These are phyloP conservation scores for Microcaecilia unicolor DNA, from an alignment of 2,797 vertebrate species.

Conservation along the genomic window DNA sequence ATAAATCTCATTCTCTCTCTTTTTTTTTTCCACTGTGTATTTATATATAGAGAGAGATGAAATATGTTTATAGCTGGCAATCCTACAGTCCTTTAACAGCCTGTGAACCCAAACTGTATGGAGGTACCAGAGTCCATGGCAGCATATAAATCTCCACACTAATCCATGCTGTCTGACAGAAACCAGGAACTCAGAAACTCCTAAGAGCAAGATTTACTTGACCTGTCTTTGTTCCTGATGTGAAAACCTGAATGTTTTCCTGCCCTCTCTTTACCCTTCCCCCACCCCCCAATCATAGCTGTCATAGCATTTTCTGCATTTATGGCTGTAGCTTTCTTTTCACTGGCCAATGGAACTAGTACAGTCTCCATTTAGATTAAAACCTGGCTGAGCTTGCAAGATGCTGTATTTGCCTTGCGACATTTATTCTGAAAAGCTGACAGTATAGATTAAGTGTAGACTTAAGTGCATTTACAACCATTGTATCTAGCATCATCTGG, in stretches of 20 bases:
- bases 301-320: too few relatives aligned
- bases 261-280: neutral
- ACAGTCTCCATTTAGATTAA: slow-evolving; percentile 32
- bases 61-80: too few relatives aligned
- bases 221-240: accelerated
- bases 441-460: too few relatives aligned
- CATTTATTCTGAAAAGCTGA: neutral
- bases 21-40: too few relatives aligned
- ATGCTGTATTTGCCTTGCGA: neutral
- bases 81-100: neutral
- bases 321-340: neutral
- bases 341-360: too few relatives aligned
- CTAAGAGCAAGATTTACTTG: neutral
- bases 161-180: too few relatives aligned
- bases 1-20: too few relatives aligned
- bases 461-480: too few relatives aligned
- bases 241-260: neutral
- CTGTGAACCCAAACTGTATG: too few relatives aligned
- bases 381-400: slow-evolving; percentile 23
- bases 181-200: neutral
- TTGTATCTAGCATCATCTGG: too few relatives aligned
- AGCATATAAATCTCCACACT: neutral
- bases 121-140: neutral
- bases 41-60: too few relatives aligned
- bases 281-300: too few relatives aligned